Evolutionary conservation across 2,797 vertebrate genomes (phyloP).

Genomic region (Calcarius lapponicus): DNA sequence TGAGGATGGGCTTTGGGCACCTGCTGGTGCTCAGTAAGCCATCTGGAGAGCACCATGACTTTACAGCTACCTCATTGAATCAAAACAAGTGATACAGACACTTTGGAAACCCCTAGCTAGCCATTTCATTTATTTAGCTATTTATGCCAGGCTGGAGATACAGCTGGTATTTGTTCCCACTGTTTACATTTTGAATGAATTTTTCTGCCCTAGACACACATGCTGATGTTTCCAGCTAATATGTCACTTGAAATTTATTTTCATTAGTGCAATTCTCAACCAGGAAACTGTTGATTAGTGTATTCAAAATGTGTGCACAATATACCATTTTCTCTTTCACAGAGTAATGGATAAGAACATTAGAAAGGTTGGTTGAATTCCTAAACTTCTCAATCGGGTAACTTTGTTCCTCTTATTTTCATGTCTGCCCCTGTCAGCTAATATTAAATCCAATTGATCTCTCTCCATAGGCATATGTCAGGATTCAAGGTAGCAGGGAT

Average conservation of each 20-base stretch:
- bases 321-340: background rate
- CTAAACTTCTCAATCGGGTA: background rate
- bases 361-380: background rate
- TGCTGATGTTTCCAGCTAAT: background rate
- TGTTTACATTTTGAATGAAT: background rate
- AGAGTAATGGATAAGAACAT: background rate
- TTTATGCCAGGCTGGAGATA: background rate
- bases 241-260: slow-evolving; percentile 14
- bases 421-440: background rate
- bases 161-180: background rate
- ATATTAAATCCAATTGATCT: background rate
- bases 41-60: background rate
- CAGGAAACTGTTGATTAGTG: background rate
- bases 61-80: background rate
- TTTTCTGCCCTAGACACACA: background rate
- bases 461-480: background rate
- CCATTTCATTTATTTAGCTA: background rate
- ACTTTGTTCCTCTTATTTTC: background rate
- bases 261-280: background rate
- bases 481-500: background rate
- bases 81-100: background rate
- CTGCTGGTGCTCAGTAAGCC: background rate
- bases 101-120: background rate
- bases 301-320: background rate
- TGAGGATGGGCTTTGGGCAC: background rate